A percentile compares a stretch with the other conserved stretches of the same genome.
Evolutionary conservation across 2,797 vertebrate genomes (phyloP).

Genomic region (Valencia hispanica): DNA sequence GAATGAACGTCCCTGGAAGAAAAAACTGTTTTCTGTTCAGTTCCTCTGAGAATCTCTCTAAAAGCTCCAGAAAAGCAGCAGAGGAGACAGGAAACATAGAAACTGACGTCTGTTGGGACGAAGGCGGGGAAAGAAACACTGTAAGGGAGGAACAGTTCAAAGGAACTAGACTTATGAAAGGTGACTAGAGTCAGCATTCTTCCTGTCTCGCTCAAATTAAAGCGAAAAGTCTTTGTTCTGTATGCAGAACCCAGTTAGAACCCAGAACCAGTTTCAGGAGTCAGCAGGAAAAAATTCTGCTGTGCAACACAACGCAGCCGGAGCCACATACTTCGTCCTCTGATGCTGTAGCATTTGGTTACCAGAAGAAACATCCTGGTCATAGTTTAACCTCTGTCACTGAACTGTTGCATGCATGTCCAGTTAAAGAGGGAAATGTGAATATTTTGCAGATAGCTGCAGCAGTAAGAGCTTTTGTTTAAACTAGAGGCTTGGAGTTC

Average conservation of each 20-base stretch:
- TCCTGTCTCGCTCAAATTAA: background rate
- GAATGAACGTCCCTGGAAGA: too few relatives aligned
- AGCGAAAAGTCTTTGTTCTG: background rate
- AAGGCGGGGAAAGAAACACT: slow-evolving; percentile 1
- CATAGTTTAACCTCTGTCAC: background rate
- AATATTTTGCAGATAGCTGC: background rate
- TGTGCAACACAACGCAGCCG: background rate
- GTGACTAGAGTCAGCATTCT: slow-evolving; percentile 8
- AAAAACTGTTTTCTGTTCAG: too few relatives aligned
- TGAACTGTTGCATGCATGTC: background rate
- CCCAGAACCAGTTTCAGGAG: background rate
- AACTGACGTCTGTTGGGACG: background rate
- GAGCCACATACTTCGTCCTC: background rate
- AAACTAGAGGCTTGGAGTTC: too few relatives aligned
- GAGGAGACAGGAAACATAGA: background rate
- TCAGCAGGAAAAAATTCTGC: background rate
- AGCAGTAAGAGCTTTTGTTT: too few relatives aligned
- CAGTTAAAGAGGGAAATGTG: background rate
- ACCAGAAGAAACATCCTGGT: background rate
- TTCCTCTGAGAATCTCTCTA: too few relatives aligned
- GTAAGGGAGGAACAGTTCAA: slow-evolving; percentile 3
- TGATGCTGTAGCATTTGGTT: background rate
- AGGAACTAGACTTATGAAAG: slow-evolving; percentile 9
- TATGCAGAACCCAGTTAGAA: background rate
- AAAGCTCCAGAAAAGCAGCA: background rate